Percentiles rank a stretch among this genome's conserved stretches.
Conservation (phyloP, 2,113 vertebrate genomes). For the Gallinago paraguaiae region DNA sequence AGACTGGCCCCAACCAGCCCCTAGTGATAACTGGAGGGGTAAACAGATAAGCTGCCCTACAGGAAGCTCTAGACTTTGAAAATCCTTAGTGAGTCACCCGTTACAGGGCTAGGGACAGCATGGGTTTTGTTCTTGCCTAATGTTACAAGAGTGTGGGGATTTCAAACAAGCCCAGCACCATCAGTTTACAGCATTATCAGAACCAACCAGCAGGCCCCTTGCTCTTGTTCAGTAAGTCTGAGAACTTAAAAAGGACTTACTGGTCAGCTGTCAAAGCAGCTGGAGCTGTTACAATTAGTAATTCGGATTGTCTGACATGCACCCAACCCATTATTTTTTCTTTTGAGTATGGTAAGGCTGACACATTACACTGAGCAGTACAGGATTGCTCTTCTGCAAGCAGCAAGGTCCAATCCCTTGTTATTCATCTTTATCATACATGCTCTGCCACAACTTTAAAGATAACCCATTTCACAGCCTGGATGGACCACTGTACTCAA, state of each 20-base stretch:
- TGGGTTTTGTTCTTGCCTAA: not conserved
- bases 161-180: not conserved
- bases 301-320: not conserved
- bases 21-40: not conserved
- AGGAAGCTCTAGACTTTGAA: not conserved
- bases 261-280: not conserved
- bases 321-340: not conserved
- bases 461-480: not conserved
- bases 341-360: not conserved
- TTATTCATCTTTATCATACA: not conserved
- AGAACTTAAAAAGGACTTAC: not conserved
- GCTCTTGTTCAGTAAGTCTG: not conserved
- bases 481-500: not conserved
- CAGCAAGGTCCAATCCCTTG: not conserved
- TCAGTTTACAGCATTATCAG: not conserved
- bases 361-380: not conserved
- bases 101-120: not conserved
- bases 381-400: not conserved
- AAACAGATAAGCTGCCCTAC: not conserved
- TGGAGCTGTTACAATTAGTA: not conserved
- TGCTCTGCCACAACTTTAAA: not conserved
- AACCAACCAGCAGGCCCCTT: not conserved
- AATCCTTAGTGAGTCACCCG: not conserved
- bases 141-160: not conserved
- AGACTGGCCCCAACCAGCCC: not conserved